These are phyloP conservation scores for Cantharis lateralis DNA, from an alignment of 2,888 invertebrate species.

Conservation along the genomic window DNA sequence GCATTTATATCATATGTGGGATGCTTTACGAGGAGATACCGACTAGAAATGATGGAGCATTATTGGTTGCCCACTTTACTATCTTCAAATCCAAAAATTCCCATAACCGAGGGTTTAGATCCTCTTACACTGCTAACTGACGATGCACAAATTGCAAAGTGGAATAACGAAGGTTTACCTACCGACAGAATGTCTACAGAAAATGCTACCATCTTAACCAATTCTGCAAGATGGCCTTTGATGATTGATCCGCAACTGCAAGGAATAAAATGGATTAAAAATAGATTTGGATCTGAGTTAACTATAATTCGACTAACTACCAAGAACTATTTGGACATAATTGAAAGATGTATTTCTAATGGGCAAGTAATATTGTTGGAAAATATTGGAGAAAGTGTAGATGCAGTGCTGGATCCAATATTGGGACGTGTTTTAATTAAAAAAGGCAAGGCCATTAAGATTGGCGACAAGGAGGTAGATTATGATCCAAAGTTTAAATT, in stretches of 20 bases:
- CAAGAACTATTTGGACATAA: constrained; percentile 80
- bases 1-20: constrained; percentile 96
- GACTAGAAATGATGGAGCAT: constrained; percentile 75
- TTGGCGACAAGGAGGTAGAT: constrained; percentile 92
- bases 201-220: constrained; percentile 89
- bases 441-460: constrained; percentile 80
- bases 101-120: constrained; percentile 78
- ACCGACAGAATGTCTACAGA: constrained; percentile 93
- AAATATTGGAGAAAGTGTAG: constrained; percentile 86
- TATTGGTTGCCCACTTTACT: constrained; percentile 83
- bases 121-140: constrained; percentile 87
- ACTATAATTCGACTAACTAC: constrained; percentile 80
- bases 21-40: constrained; percentile 85
- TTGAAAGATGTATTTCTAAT: constrained; percentile 68
- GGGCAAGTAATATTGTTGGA: constrained; percentile 83
- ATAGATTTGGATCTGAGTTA: constrained; percentile 74
- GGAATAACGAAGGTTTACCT: constrained; percentile 94
- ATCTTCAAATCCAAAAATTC: constrained; percentile 73
- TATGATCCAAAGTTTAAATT: constrained; percentile 81
- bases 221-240: constrained; percentile 90
- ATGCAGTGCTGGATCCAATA: constrained; percentile 89
- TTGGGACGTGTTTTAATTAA: constrained; percentile 87
- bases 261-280: constrained; percentile 95
- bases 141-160: constrained; percentile 88
- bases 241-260: constrained; percentile 93